phyloP scores from a whole-genome alignment of 2,888 invertebrate genomes.

The Stenurella melanura region DNA sequence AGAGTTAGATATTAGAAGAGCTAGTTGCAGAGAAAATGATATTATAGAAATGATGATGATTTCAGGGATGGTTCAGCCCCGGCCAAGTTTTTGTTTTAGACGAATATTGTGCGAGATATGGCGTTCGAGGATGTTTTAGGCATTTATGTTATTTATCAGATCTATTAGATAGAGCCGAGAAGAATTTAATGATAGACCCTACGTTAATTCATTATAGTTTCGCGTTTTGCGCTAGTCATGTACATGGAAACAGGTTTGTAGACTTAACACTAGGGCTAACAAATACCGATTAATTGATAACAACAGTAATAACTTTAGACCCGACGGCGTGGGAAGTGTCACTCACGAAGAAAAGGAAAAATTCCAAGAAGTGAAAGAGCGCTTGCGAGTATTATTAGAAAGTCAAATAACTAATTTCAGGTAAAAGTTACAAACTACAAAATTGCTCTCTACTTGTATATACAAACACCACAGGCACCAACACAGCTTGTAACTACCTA shows the following conservation, averaged over 20 bases:
- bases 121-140: slow-evolving; percentile 96
- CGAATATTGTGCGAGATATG: slow-evolving; percentile 98
- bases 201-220: slow-evolving; percentile 99
- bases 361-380: slow-evolving; percentile 97
- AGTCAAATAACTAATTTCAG: slow-evolving; percentile 99
- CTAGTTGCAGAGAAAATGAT: no score
- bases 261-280: slow-evolving; percentile 63
- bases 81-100: slow-evolving; percentile 99
- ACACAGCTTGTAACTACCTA: slow-evolving; percentile 25
- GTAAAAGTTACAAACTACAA: slow-evolving; percentile 71
- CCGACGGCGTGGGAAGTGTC: slow-evolving; percentile 99
- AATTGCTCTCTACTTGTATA: slow-evolving; percentile 21
- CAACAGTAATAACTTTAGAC: slow-evolving; percentile 80
- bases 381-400: slow-evolving; percentile 93
- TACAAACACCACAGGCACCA: slow-evolving; percentile 25
- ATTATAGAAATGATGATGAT: slow-evolving; percentile 13
- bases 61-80: slow-evolving; percentile 99
- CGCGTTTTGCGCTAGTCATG: slow-evolving; percentile 99
- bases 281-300: slow-evolving; percentile 71
- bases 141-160: slow-evolving; percentile 97
- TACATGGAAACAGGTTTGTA: slow-evolving; percentile 96
- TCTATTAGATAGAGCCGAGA: slow-evolving; percentile 95
- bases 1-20: no score
- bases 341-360: slow-evolving; percentile 98
- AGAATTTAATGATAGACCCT: slow-evolving; percentile 95